Evolutionary conservation across 2,797 vertebrate genomes (phyloP).

Genomic region (Rhabdophis nuchalis): DNA sequence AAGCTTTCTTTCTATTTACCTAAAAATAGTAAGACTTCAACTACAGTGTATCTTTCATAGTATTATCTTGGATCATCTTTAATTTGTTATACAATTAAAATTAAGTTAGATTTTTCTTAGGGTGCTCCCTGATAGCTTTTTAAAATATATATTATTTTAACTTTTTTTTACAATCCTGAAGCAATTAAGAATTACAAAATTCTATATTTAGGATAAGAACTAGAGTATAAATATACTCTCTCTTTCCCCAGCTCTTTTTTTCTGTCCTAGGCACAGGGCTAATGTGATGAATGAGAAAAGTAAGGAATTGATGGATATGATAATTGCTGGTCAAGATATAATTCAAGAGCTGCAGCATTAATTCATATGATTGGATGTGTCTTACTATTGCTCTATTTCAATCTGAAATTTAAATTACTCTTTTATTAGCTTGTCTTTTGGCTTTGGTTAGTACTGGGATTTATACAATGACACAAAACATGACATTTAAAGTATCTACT

Average conservation of each 20-base stretch:
- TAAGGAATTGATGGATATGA: not conserved
- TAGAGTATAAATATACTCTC: not conserved
- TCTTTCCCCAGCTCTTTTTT: not conserved
- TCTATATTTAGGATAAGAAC: not conserved
- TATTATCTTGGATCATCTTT: not conserved
- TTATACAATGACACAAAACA: not conserved
- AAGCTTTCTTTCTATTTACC: not conserved
- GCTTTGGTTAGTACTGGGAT: not conserved
- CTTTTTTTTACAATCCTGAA: not conserved
- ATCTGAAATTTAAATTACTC: not conserved
- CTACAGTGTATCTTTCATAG: not conserved
- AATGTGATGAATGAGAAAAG: not conserved
- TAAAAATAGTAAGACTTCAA: not conserved
- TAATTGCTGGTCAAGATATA: not conserved
- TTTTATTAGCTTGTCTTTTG: not conserved
- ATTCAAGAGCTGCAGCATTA: not conserved
- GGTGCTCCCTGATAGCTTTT: not conserved
- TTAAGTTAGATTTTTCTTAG: not conserved
- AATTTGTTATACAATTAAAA: not conserved
- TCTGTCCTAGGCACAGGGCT: not conserved
- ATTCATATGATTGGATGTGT: not conserved
- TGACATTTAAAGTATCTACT: not conserved
- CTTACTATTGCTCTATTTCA: not conserved
- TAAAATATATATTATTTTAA: not conserved
- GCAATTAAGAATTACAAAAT: not conserved